A percentile compares a stretch with the other conserved stretches of the same genome.
phyloP scores from a whole-genome alignment of 2,797 vertebrate species.

The Anguilla obscura region DNA sequence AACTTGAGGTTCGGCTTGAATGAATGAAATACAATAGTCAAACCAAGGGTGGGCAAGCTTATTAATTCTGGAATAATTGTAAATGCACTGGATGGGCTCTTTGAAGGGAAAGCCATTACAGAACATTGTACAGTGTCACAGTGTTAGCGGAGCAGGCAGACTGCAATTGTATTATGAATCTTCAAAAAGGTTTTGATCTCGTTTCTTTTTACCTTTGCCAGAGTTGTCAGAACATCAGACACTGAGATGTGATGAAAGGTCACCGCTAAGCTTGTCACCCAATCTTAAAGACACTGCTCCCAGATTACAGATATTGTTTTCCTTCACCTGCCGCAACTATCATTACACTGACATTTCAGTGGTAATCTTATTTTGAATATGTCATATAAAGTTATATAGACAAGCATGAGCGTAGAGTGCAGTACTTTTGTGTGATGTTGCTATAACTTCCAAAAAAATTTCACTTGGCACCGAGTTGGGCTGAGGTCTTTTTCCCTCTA shows the following conservation, averaged over 20 bases:
- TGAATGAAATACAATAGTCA: background rate
- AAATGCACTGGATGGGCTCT: background rate
- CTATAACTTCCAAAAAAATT: conserved; percentile 42
- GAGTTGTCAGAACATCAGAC: conserved; percentile 60
- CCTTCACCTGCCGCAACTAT: conserved; percentile 46
- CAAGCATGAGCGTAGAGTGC: conserved; percentile 31
- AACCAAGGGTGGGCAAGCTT: background rate
- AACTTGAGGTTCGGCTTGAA: background rate
- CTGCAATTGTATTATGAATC: conserved; percentile 56
- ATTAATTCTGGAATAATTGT: background rate
- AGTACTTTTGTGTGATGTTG: conserved; percentile 37
- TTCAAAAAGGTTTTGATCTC: conserved; percentile 61
- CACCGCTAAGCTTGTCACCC: conserved; percentile 48
- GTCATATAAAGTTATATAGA: conserved; percentile 42
- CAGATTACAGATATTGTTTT: conserved; percentile 55
- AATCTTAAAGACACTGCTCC: conserved; percentile 52
- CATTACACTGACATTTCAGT: conserved; percentile 56
- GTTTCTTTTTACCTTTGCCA: conserved; percentile 51
- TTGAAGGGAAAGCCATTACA: background rate
- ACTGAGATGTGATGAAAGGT: conserved; percentile 57
- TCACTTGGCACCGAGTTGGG: conserved; percentile 52
- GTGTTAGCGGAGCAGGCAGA: conserved; percentile 39
- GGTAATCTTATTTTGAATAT: conserved; percentile 57
- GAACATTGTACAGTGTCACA: conserved; percentile 35
- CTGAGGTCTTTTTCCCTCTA: conserved; percentile 50